phyloP scores from a whole-genome alignment of 2,888 invertebrate genomes.

The Orchesella flavescens region DNA sequence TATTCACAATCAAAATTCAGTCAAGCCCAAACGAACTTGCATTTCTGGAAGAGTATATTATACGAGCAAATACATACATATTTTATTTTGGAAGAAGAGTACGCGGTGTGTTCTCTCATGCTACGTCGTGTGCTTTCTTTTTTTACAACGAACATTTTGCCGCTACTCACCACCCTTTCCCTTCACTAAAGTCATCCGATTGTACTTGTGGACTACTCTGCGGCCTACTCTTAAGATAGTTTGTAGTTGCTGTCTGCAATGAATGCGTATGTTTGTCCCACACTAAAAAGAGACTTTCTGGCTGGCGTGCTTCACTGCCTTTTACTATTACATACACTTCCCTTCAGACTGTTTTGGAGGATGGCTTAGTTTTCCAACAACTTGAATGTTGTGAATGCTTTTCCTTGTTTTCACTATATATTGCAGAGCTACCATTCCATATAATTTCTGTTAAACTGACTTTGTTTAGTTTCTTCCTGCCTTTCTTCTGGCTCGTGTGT shows the following conservation, averaged over 20 bases:
- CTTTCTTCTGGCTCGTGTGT: background rate
- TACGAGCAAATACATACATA: too few relatives aligned
- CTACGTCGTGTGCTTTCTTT: conserved; percentile 2
- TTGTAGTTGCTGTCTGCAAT: background rate
- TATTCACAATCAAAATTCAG: background rate
- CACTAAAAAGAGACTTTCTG: background rate
- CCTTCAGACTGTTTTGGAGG: background rate
- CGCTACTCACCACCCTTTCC: conserved; percentile 18
- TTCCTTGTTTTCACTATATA: background rate
- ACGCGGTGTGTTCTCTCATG: too few relatives aligned
- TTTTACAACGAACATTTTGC: background rate
- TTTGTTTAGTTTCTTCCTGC: background rate
- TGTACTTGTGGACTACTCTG: conserved; percentile 14
- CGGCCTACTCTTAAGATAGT: background rate
- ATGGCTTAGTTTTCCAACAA: background rate
- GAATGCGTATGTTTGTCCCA: background rate
- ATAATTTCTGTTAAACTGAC: conserved; percentile 1
- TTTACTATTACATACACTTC: background rate
- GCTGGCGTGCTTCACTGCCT: background rate
- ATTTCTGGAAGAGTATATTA: too few relatives aligned
- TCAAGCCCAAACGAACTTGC: too few relatives aligned
- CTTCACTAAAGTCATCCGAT: conserved; percentile 9
- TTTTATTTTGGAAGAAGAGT: too few relatives aligned
- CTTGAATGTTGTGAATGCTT: background rate
- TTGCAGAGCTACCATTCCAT: background rate